Percentiles rank a stretch among this genome's conserved stretches.
These are phyloP conservation scores for Butorides virescens DNA, from an alignment of 2,113 vertebrate genomes.

Conservation along the genomic window DNA sequence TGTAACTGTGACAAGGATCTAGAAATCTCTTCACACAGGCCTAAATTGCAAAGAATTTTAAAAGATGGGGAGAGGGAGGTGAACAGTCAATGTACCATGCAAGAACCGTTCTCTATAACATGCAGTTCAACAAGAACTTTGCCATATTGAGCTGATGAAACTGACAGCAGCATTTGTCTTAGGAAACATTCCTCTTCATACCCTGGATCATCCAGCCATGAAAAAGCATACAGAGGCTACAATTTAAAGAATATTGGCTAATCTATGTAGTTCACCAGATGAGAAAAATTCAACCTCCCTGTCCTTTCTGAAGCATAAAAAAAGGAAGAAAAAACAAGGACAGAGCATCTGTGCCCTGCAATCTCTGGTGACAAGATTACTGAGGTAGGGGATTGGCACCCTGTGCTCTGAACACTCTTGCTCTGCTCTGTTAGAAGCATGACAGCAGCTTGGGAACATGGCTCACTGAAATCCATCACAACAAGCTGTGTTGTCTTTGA, in stretches of 20 bases:
- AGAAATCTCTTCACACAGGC: conserved; percentile 9
- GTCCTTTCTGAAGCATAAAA: background rate
- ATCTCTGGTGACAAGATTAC: background rate
- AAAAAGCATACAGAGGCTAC: conserved; percentile 53
- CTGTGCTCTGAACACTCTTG: background rate
- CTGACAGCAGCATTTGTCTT: conserved; percentile 69
- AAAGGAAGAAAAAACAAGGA: background rate
- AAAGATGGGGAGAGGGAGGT: conserved; percentile 32
- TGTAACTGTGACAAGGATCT: background rate
- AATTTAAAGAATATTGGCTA: conserved; percentile 58
- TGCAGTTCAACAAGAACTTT: conserved; percentile 62
- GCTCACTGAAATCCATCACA: background rate
- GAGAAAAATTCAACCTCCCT: conserved; percentile 29
- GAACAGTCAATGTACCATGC: conserved; percentile 53
- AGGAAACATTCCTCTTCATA: conserved; percentile 64
- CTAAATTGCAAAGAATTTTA: conserved; percentile 61
- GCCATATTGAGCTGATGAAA: conserved; percentile 43
- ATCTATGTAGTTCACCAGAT: conserved; percentile 10
- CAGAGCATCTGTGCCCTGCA: background rate
- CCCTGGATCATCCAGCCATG: conserved; percentile 38
- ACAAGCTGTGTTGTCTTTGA: background rate
- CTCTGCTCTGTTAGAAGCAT: background rate
- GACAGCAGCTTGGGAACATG: background rate
- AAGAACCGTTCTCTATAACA: conserved; percentile 31
- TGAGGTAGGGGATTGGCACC: background rate